Evolutionary conservation across 2,113 vertebrate genomes (phyloP), one percentile per base, ranked within the genome.

Genomic region (Hipposideros armiger): DNA sequence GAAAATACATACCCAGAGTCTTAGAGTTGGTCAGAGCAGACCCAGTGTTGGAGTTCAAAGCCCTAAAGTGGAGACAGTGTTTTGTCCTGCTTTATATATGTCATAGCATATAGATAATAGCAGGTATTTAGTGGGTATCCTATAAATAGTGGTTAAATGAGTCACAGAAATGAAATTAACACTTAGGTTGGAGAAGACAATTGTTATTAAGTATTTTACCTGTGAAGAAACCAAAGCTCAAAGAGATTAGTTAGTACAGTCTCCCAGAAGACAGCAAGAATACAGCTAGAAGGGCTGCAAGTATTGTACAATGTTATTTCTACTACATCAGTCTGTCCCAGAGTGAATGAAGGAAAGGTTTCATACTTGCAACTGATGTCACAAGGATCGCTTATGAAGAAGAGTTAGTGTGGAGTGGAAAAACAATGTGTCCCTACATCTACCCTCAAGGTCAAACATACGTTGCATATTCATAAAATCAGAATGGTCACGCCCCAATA

Each of bases 131-230:
- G 60, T 40, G 5, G 11, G 26, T 26, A 4, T 7, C 60, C 60
- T 76, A 72, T n/a, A 52, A 54, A 67, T 26, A 72, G 7, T 16
- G 40, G 28, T 54, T 74, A 11, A 78, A n/a, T 89, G 80, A 93
- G 36, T 87, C 56, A 62, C 50, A 69, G 80, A 91, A 89, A 62
- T 30, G 47, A 90, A 64, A 90, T 90, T 26, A 93, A 78, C 19
- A 60, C n/a, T 62, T 36, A 73, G 11, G 4, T 26, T 87, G 60
- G 76, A 19, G 9, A 22, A 72, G 95, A 45, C 17, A 50, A 30
- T 50, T 83, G 17, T 87, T 54, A 88, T 36, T 87, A 73, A 69
- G 69, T 70, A 9, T n/a, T 77, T 93, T 56, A n/a, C 50, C 56
- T 64, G 30, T 45, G 42, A 93, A 50, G 24, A 77, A 81, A 73